These are phyloP conservation scores for Varanus salvator DNA, from an alignment of 2,113 vertebrate genomes.

Conservation along the genomic window DNA sequence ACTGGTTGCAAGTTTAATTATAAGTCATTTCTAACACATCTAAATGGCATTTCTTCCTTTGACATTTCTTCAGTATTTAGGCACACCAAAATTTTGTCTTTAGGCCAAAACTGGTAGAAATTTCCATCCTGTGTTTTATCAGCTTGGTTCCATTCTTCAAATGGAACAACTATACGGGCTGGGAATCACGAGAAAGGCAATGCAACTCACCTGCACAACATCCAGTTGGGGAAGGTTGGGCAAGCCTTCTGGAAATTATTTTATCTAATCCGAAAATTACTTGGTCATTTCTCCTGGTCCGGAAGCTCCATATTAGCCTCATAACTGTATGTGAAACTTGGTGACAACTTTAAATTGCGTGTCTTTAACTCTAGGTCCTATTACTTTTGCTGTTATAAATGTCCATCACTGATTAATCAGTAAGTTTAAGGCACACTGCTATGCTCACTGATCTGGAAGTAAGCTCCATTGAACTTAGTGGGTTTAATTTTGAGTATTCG, in stretches of 20 bases:
- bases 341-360: background rate
- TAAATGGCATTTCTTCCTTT: background rate
- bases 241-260: background rate
- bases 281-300: background rate
- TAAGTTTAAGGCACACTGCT: background rate
- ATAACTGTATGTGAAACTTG: background rate
- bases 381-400: background rate
- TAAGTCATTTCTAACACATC: no score
- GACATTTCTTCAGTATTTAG: background rate
- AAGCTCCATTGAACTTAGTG: background rate
- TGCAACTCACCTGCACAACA: no score
- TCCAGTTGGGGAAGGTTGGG: no score
- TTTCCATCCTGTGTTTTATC: background rate
- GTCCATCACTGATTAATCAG: background rate
- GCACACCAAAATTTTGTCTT: background rate
- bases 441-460: background rate
- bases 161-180: background rate
- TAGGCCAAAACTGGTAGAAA: background rate
- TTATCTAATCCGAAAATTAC: background rate
- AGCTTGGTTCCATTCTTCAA: background rate
- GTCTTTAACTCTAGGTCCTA: background rate
- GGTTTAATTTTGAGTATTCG: background rate
- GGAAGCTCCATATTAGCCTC: background rate
- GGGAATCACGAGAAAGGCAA: background rate
- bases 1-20: background rate